A percentile compares a stretch with the other conserved stretches of the same genome.
phyloP scores from a whole-genome alignment of 2,888 invertebrate genomes.

The Meteorus cinctellus region DNA sequence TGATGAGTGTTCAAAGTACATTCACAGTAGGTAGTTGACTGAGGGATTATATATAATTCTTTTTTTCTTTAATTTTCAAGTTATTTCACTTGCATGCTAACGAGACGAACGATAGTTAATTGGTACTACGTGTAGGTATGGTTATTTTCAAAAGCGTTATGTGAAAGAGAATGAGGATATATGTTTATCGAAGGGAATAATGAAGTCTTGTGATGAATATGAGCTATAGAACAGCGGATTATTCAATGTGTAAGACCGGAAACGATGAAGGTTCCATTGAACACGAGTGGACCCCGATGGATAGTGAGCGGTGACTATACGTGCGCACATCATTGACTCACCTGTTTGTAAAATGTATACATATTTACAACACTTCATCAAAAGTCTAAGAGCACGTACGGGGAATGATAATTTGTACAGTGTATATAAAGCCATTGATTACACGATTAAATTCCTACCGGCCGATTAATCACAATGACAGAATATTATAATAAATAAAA shows the following conservation, averaged over 20 bases:
- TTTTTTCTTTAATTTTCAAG: not conserved
- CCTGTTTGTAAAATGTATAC: constrained; percentile 15
- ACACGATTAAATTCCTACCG: constrained; percentile 17
- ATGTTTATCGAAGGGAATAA: not conserved
- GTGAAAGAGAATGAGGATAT: not conserved
- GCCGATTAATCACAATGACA: constrained; percentile 28
- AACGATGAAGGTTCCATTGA: constrained; percentile 56
- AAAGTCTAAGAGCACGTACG: constrained; percentile 20
- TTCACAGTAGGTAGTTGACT: not conserved
- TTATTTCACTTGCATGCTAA: constrained; percentile 39
- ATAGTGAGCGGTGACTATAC: constrained; percentile 16
- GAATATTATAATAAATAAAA: constrained; percentile 22
- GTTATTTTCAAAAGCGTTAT: not conserved
- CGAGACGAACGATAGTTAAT: constrained; percentile 43
- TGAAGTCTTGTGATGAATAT: constrained; percentile 6
- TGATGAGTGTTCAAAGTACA: not conserved
- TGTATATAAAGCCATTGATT: not conserved
- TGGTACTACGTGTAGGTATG: constrained; percentile 22
- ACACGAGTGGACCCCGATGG: constrained; percentile 35
- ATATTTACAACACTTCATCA: not conserved
- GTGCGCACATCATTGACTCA: constrained; percentile 33
- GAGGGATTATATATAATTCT: not conserved
- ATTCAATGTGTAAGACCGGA: constrained; percentile 55
- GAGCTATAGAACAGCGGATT: not conserved
- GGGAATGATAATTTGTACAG: constrained; percentile 5